Evolutionary conservation across 2,888 invertebrate species (phyloP).

Genomic region (Eupithecia inturbata): DNA sequence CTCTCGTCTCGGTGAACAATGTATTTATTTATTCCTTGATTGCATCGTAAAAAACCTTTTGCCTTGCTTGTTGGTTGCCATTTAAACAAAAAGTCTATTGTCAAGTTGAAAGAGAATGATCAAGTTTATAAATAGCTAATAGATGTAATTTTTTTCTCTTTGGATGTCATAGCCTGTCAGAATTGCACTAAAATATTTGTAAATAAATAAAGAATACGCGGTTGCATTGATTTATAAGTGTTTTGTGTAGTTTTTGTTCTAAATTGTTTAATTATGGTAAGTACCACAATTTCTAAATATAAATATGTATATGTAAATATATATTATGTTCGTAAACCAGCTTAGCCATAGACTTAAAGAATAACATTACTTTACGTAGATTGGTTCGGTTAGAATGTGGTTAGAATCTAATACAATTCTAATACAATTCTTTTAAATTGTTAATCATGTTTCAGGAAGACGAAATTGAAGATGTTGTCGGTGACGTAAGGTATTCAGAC

Average conservation of each 20-base stretch:
- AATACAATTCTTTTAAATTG: background rate
- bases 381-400: background rate
- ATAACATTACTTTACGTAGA: background rate
- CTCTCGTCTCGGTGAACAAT: too few relatives aligned
- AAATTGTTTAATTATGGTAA: conserved; percentile 73
- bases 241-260: conserved; percentile 70
- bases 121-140: background rate
- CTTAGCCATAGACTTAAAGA: background rate
- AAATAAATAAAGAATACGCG: conserved; percentile 65
- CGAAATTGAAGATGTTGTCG: conserved; percentile 71
- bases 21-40: too few relatives aligned
- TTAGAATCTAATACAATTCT: background rate
- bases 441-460: conserved; percentile 60
- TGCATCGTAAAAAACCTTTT: too few relatives aligned
- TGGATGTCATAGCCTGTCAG: conserved; percentile 75
- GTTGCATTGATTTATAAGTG: conserved; percentile 55
- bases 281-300: conserved; percentile 42
- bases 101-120: background rate
- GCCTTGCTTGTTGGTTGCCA: too few relatives aligned
- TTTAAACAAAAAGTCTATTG: background rate
- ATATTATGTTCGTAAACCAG: background rate
- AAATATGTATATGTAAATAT: background rate
- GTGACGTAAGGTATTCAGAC: conserved; percentile 68
- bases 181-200: conserved; percentile 73
- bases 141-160: conserved; percentile 45